phyloP scores from a whole-genome alignment of 2,797 vertebrate species.

The Melanotaenia parkinsoni region DNA sequence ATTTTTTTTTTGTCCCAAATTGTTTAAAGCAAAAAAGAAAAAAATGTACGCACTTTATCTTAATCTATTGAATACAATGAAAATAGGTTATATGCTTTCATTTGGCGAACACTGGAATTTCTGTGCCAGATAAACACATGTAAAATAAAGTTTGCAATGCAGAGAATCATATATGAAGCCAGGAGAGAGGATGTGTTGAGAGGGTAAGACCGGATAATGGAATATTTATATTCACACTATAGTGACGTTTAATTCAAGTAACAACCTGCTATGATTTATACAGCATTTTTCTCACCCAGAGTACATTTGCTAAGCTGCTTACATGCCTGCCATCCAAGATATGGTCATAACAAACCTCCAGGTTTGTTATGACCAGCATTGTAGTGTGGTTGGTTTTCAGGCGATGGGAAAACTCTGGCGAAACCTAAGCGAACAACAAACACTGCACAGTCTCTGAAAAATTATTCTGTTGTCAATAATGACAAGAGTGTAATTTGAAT shows the following conservation, averaged over 20 bases:
- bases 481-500: neutral
- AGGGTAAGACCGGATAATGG: neutral
- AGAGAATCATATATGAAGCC: neutral
- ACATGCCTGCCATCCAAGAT: slow-evolving; percentile 22
- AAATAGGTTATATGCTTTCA: too few relatives aligned
- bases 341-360: slow-evolving; percentile 20
- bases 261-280: slow-evolving; percentile 22
- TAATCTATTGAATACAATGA: too few relatives aligned
- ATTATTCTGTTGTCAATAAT: neutral
- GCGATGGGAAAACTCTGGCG: slow-evolving; percentile 13
- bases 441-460: neutral
- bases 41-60: too few relatives aligned
- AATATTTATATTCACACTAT: neutral
- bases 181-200: neutral
- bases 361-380: too few relatives aligned
- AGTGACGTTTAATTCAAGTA: neutral
- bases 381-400: neutral
- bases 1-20: too few relatives aligned
- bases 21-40: too few relatives aligned
- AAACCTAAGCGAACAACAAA: neutral
- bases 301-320: slow-evolving; percentile 20
- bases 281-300: slow-evolving; percentile 21
- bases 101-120: too few relatives aligned
- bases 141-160: too few relatives aligned
- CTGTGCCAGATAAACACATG: too few relatives aligned